These are phyloP conservation scores for Protonibea diacanthus DNA, from an alignment of 2,797 vertebrate species.

Conservation along the genomic window DNA sequence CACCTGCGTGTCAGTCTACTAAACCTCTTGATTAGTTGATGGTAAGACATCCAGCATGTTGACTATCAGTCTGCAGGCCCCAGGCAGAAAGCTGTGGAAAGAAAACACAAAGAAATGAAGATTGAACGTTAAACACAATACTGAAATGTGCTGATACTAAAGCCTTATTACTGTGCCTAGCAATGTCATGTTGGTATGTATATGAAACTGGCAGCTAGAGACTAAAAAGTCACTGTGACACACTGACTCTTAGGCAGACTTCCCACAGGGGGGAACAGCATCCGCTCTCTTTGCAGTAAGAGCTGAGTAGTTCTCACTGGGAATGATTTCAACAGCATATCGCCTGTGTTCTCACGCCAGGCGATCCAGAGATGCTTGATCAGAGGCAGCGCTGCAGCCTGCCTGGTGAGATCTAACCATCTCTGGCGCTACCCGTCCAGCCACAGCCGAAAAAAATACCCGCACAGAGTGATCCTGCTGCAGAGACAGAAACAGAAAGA, in stretches of 20 bases:
- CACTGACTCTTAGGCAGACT: too few relatives aligned
- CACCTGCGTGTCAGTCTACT: background rate
- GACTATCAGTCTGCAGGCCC: slow-evolving; percentile 96
- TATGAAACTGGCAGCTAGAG: too few relatives aligned
- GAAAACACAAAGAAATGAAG: slow-evolving; percentile 32
- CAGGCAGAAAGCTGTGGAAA: slow-evolving; percentile 91
- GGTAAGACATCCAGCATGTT: slow-evolving; percentile 95
- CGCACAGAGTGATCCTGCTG: slow-evolving; percentile 94
- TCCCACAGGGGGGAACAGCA: too few relatives aligned
- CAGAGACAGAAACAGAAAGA: slow-evolving; percentile 58
- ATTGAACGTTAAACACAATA: too few relatives aligned
- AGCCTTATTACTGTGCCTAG: background rate
- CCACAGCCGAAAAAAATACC: slow-evolving; percentile 90
- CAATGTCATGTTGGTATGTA: background rate
- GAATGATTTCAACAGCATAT: too few relatives aligned
- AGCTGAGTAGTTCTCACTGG: too few relatives aligned
- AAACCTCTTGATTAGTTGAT: slow-evolving; percentile 3
- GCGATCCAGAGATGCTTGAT: slow-evolving; percentile 92
- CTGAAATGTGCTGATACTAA: background rate
- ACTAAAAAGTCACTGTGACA: too few relatives aligned
- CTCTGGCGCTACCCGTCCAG: too few relatives aligned
- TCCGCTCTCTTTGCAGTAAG: too few relatives aligned
- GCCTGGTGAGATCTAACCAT: slow-evolving; percentile 93
- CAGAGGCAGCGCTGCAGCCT: slow-evolving; percentile 96
- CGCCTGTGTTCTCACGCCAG: too few relatives aligned